A percentile compares a stretch with the other conserved stretches of the same genome.
These are phyloP conservation scores for Limnephilus auricula DNA, from an alignment of 2,888 invertebrate genomes.

Conservation along the genomic window DNA sequence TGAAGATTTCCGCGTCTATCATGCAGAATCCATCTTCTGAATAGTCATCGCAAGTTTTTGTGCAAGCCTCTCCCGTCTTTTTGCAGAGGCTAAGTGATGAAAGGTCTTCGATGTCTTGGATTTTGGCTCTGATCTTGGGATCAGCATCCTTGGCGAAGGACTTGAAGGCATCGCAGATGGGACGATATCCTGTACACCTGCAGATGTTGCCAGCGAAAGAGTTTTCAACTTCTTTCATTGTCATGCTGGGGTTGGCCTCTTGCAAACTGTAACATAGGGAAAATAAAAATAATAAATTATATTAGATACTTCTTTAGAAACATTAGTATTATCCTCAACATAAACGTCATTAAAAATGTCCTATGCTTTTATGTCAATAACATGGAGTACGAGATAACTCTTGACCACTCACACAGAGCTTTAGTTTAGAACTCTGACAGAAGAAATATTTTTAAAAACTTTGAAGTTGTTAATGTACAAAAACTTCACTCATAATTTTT, in stretches of 20 bases:
- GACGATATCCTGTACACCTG: conserved; percentile 88
- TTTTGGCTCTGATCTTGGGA: conserved; percentile 74
- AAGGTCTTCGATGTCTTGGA: conserved; percentile 76
- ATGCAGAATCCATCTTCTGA: conserved; percentile 71
- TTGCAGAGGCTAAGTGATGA: conserved; percentile 67
- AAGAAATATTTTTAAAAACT: too few relatives aligned
- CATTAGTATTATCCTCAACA: too few relatives aligned
- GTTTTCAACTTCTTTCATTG: conserved; percentile 84
- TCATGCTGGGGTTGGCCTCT: conserved; percentile 75
- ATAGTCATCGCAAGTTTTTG: conserved; percentile 70
- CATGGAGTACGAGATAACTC: too few relatives aligned
- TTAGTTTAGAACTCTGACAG: too few relatives aligned
- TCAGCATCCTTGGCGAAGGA: conserved; percentile 82
- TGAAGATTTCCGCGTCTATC: conserved; percentile 67
- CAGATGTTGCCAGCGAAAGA: conserved; percentile 88
- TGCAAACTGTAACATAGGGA: conserved; percentile 72
- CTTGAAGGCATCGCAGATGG: conserved; percentile 89
- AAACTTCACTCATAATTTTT: too few relatives aligned
- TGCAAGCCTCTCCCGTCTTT: conserved; percentile 69
- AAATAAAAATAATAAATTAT: background rate
- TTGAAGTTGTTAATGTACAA: too few relatives aligned
- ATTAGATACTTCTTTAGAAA: too few relatives aligned
- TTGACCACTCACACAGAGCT: too few relatives aligned
- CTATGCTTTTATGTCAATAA: too few relatives aligned
- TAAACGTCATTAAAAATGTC: too few relatives aligned